Percentiles rank a stretch among this genome's conserved stretches.
These are phyloP conservation scores for Drosophila mulleri DNA, from an alignment of 2,888 invertebrate genomes.

Conservation along the genomic window DNA sequence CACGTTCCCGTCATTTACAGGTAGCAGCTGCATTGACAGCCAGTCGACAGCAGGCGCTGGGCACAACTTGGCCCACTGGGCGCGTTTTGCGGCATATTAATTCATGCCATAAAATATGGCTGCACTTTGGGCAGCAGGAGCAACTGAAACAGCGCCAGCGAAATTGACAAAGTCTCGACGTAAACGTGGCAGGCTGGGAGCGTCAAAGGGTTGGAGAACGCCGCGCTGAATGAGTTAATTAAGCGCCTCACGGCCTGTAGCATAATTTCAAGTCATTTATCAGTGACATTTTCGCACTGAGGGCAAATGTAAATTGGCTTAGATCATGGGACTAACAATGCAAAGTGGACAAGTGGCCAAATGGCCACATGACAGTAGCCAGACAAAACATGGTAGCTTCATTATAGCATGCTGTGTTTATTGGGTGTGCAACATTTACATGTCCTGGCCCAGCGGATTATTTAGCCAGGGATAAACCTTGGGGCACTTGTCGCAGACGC, in stretches of 20 bases:
- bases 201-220: constrained; percentile 1
- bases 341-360: constrained; percentile 5
- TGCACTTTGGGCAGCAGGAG: constrained; percentile 30
- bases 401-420: constrained; percentile 59
- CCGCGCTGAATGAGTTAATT: constrained; percentile 82
- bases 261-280: constrained; percentile 84
- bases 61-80: constrained; percentile 21
- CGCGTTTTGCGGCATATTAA: constrained; percentile 61
- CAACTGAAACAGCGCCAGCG: constrained; percentile 10
- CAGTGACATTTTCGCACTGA: constrained; percentile 75
- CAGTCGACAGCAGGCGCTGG: constrained; percentile 15
- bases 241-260: constrained; percentile 81
- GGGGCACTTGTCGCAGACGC: constrained; percentile 86
- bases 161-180: constrained; percentile 51
- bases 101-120: constrained; percentile 76
- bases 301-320: constrained; percentile 60
- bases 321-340: constrained; percentile 30
- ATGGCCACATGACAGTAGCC: constrained; percentile 16
- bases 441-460: constrained; percentile 85
- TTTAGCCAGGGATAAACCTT: constrained; percentile 86
- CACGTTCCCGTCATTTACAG: constrained; percentile 65
- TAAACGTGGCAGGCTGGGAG: constrained; percentile 10
- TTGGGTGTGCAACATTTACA: constrained; percentile 48
- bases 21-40: constrained; percentile 74
- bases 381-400: constrained; percentile 51